Evolutionary conservation across 2,888 invertebrate genomes (phyloP).

Genomic region (Hedya salicella): DNA sequence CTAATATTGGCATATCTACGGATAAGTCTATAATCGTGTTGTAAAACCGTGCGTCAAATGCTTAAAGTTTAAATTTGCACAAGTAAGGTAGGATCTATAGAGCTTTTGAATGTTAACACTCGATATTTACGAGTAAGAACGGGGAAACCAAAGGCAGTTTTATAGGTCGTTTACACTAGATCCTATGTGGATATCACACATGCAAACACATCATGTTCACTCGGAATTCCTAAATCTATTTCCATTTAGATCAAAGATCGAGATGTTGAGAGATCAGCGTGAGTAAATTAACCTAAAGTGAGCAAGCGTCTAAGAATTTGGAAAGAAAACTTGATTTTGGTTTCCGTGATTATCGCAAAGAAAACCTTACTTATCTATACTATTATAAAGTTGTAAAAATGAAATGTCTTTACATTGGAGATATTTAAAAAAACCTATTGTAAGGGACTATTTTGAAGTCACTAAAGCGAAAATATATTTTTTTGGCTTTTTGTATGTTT

Average conservation of each 20-base stretch:
- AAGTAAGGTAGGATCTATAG: background rate
- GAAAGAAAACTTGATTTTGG: too few relatives aligned
- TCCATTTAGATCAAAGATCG: conserved; percentile 17
- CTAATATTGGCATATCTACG: conserved; percentile 1
- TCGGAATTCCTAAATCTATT: conserved; percentile 33
- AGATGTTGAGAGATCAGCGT: background rate
- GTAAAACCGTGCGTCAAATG: background rate
- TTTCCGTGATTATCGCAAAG: too few relatives aligned
- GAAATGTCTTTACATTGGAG: too few relatives aligned
- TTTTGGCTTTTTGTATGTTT: too few relatives aligned
- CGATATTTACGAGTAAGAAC: conserved; percentile 9
- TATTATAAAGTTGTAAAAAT: too few relatives aligned
- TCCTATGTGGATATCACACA: conserved; percentile 6
- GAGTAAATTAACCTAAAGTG: background rate
- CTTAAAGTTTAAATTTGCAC: background rate
- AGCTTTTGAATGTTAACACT: conserved; percentile 5
- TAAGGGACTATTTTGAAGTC: too few relatives aligned
- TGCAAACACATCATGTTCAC: conserved; percentile 19
- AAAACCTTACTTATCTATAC: too few relatives aligned
- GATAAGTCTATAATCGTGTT: background rate
- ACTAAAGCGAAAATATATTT: too few relatives aligned
- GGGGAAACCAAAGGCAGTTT: conserved; percentile 14
- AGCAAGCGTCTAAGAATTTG: background rate
- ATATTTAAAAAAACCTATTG: too few relatives aligned
- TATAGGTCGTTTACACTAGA: conserved; percentile 25